A percentile compares a stretch with the other conserved stretches of the same genome.
phyloP scores from a whole-genome alignment of 1,140 invertebrate genomes.

The Pseudomyrmex pallidus region DNA sequence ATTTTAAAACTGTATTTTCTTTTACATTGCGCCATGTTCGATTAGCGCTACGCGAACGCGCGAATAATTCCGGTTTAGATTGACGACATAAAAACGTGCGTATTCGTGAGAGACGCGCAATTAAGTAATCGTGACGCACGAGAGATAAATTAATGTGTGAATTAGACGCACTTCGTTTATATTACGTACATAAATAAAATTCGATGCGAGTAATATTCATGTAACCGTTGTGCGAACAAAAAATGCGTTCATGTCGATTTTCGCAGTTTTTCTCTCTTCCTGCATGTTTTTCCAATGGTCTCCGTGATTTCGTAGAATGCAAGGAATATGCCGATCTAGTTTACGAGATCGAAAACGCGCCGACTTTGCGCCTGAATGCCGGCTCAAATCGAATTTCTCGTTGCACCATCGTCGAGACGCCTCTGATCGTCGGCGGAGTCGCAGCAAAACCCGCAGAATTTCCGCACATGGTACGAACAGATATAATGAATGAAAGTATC shows the following conservation, averaged over 20 bases:
- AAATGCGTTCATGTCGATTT: background rate
- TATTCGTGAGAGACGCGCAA: background rate
- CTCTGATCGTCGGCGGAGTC: constrained; percentile 83
- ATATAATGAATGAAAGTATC: background rate
- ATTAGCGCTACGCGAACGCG: background rate
- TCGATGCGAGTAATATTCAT: no score
- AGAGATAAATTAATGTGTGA: background rate
- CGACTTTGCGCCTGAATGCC: constrained; percentile 71
- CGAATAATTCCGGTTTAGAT: background rate
- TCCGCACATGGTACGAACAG: constrained; percentile 83
- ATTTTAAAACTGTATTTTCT: background rate
- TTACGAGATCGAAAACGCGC: constrained; percentile 68
- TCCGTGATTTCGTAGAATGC: constrained; percentile 72
- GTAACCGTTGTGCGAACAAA: no score
- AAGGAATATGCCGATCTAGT: constrained; percentile 77
- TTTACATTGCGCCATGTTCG: background rate
- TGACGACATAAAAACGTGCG: background rate
- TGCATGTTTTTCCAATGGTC: background rate
- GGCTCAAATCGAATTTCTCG: constrained; percentile 72
- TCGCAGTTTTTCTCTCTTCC: background rate
- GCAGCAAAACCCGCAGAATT: constrained; percentile 80
- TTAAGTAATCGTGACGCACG: background rate
- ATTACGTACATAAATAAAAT: background rate
- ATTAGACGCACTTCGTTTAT: background rate
- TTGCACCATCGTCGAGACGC: constrained; percentile 79